Conservation (phyloP, 1,140 invertebrate species). For the Gerris buenoi region DNA sequence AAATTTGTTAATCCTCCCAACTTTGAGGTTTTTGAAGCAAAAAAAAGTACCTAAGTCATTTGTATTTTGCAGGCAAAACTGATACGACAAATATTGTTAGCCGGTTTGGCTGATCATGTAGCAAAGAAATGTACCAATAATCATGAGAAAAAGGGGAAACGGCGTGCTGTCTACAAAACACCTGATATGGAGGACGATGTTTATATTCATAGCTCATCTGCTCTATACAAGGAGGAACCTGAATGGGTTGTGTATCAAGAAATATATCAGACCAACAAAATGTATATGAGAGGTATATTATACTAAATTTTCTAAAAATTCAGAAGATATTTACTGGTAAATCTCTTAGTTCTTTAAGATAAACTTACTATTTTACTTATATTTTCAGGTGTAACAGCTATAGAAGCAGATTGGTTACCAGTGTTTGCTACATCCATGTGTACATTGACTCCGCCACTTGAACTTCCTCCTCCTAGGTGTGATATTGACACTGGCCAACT, state of each 20-base stretch:
- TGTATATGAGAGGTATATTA: conserved; percentile 74
- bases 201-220: conserved; percentile 72
- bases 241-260: conserved; percentile 93
- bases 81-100: conserved; percentile 56
- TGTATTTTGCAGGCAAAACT: conserved; percentile 13
- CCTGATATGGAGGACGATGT: conserved; percentile 74
- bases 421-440: conserved; percentile 63
- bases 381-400: conserved; percentile 54
- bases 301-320: too few relatives aligned
- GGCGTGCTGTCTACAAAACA: conserved; percentile 66
- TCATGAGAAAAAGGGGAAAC: conserved; percentile 55
- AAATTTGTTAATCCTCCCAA: too few relatives aligned
- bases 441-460: conserved; percentile 49
- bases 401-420: conserved; percentile 88
- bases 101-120: conserved; percentile 79
- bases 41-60: too few relatives aligned
- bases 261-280: conserved; percentile 69
- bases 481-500: conserved; percentile 46
- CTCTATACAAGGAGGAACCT: conserved; percentile 54
- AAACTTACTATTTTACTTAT: too few relatives aligned
- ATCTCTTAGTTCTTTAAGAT: too few relatives aligned
- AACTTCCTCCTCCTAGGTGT: conserved; percentile 44
- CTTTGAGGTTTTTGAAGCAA: too few relatives aligned
- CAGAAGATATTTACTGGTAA: too few relatives aligned
- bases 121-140: conserved; percentile 53